A percentile compares a stretch with the other conserved stretches of the same genome.
Conservation (phyloP, 2,888 invertebrate species). For the Apotomis betuletana region DNA sequence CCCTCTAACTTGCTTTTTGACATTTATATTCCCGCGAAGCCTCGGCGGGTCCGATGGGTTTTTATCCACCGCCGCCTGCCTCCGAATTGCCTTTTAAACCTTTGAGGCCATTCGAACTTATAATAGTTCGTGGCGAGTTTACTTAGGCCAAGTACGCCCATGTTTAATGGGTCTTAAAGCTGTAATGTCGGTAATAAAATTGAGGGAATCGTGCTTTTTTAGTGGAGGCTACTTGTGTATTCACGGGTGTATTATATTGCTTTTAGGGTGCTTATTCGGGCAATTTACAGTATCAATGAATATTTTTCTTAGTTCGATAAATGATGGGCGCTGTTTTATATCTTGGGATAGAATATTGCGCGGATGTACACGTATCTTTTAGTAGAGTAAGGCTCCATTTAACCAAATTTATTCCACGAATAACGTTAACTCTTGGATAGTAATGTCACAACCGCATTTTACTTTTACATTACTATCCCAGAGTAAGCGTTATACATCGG, state of each 20-base stretch:
- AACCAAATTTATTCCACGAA: no score
- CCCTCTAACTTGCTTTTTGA: slow-evolving; percentile 35
- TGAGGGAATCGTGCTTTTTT: slow-evolving; percentile 8
- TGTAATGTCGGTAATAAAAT: slow-evolving; percentile 32
- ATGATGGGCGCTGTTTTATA: background rate
- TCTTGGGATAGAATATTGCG: background rate
- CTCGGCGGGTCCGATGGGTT: slow-evolving; percentile 24
- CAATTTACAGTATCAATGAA: background rate
- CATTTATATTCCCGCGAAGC: slow-evolving; percentile 39
- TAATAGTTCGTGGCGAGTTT: slow-evolving; percentile 36
- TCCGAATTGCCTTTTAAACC: slow-evolving; percentile 37
- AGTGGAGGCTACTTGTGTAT: slow-evolving; percentile 23
- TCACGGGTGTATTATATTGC: slow-evolving; percentile 15
- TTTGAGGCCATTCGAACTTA: slow-evolving; percentile 30
- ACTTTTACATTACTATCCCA: no score
- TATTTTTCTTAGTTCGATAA: slow-evolving; percentile 1
- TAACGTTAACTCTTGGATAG: no score
- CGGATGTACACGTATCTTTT: no score
- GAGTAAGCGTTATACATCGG: no score
- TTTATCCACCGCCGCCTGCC: slow-evolving; percentile 24
- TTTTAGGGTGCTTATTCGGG: slow-evolving; percentile 2
- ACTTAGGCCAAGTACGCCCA: slow-evolving; percentile 31
- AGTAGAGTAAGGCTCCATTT: no score
- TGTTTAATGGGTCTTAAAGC: slow-evolving; percentile 25
- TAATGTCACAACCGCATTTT: no score